Evolutionary conservation across 2,113 vertebrate species (phyloP).

Genomic region (Baryphthengus martii): DNA sequence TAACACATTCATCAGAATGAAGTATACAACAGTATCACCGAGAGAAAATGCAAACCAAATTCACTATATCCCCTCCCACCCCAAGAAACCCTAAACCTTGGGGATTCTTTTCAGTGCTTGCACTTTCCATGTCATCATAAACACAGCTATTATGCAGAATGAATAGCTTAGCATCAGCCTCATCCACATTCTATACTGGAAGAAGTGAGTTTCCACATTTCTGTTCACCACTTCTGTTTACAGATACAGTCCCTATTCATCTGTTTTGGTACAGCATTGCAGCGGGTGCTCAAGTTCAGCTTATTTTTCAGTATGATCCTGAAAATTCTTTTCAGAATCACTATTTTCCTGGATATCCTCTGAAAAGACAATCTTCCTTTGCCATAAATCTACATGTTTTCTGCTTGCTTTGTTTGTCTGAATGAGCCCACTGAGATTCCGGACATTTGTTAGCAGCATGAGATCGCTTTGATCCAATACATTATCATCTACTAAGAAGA

Average conservation of each 20-base stretch:
- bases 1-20: background rate
- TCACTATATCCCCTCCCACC: accelerated
- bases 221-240: background rate
- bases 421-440: background rate
- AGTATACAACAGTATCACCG: background rate
- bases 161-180: background rate
- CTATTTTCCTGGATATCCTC: background rate
- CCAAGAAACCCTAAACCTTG: background rate
- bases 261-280: background rate
- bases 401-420: background rate
- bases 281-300: background rate
- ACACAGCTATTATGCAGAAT: accelerated
- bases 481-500: background rate
- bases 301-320: background rate
- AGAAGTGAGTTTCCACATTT: background rate
- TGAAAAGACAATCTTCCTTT: background rate
- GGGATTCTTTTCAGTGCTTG: background rate
- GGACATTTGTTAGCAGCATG: background rate
- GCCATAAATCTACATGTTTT: background rate
- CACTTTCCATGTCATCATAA: background rate
- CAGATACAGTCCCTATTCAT: background rate
- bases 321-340: background rate
- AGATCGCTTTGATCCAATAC: background rate
- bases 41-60: background rate
- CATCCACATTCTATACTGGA: background rate